Conservation (phyloP, 2,113 vertebrate species). For the Chlamydotis undulata region DNA sequence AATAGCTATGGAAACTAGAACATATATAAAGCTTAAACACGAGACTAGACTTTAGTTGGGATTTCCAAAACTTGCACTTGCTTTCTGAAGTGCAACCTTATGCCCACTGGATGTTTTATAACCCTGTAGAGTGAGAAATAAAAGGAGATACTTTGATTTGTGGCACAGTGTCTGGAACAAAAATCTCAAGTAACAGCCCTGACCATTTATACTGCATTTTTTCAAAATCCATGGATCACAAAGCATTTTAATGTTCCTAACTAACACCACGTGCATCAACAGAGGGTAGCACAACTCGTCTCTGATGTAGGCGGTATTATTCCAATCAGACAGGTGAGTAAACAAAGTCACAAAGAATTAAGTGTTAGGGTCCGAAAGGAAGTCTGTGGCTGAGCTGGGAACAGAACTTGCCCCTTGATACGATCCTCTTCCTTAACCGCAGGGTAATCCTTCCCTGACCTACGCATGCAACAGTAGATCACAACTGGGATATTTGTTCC, state of each 20-base stretch:
- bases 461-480: conserved; percentile 14
- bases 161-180: background rate
- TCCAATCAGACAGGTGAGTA: conserved; percentile 63
- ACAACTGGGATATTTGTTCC: conserved; percentile 30
- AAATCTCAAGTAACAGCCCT: conserved; percentile 28
- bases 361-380: conserved; percentile 58
- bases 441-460: conserved; percentile 37
- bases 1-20: background rate
- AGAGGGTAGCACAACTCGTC: background rate
- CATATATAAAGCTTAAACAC: background rate
- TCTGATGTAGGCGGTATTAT: conserved; percentile 42
- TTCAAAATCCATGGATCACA: conserved; percentile 18
- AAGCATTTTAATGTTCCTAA: conserved; percentile 61
- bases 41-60: background rate
- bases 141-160: conserved; percentile 35
- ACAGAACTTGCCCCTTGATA: conserved; percentile 46
- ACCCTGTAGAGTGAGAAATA: conserved; percentile 5
- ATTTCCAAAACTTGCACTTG: background rate
- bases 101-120: background rate
- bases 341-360: conserved; percentile 65
- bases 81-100: background rate
- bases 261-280: conserved; percentile 59
- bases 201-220: conserved; percentile 13
- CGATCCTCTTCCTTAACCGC: conserved; percentile 28
- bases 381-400: conserved; percentile 54